Evolutionary conservation across 2,797 vertebrate genomes (phyloP), one percentile per base, ranked within the genome.

Genomic region (Clamator glandarius): DNA sequence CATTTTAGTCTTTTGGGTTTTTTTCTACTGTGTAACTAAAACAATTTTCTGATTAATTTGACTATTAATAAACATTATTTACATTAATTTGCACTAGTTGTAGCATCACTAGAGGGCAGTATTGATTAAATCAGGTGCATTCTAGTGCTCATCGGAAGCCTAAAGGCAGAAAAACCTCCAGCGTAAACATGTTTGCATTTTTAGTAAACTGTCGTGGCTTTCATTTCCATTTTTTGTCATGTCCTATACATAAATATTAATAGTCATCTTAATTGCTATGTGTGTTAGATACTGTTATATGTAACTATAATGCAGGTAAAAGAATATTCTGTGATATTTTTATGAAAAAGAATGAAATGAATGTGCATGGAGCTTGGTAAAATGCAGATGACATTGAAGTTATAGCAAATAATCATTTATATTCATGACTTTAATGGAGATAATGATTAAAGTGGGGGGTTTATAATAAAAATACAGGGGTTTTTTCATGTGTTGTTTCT

Each of bases 41-140:
- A 33, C 23, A 74, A 80, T 44, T 59, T 92, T 91, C 35, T 73
- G 59, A 84, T 83, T 66, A 78, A 69, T 91, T 66, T 75, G 19
- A 63, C 75, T 83, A 59, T 79, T 91, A 92, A 79, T 82, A 86
- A 64, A 25, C 42, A 19, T 75, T 84, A 84, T 83, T 92, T 87
- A 66, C 46, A 75, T 87, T 87, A 61, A 83, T 93, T 84, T 96
- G 58, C 79, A 58, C 64, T 94, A 85, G 91, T 74, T 58, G 50
- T 41, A 59, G 31, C 46, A 83, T 97, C 97, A 50, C 97, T 94
- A 97, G 97, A 96, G 96, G 97, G 97, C 95, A 93, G 64, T 74
- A 92, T 89, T 91, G 93, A 94, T 96, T 92, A 93, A 95, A 92
- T 87, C 87, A 94, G 89, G 29, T 2, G 17, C 59, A 44, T 69